Evolutionary conservation across 2,888 invertebrate species (phyloP).

Genomic region (Lamproptera curius): DNA sequence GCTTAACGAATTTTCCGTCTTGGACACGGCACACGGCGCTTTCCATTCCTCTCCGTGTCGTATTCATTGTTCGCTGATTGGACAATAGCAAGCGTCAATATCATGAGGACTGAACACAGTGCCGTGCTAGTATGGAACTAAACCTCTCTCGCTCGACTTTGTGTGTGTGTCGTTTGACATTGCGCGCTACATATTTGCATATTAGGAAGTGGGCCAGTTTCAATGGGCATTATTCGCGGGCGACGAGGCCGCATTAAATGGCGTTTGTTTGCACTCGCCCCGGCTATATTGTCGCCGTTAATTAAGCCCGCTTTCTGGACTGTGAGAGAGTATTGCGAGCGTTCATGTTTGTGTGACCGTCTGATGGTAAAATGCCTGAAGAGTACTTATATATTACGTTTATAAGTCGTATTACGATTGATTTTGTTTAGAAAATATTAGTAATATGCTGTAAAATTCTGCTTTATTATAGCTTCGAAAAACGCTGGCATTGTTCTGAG

Average conservation of each 20-base stretch:
- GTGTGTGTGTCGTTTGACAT: slow-evolving; percentile 63
- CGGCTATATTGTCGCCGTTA: not conserved
- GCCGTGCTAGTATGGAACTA: slow-evolving; percentile 34
- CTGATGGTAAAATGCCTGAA: not conserved
- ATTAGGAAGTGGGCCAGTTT: slow-evolving; percentile 67
- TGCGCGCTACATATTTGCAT: slow-evolving; percentile 63
- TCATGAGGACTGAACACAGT: slow-evolving; percentile 38
- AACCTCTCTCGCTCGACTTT: slow-evolving; percentile 55
- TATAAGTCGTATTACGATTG: too few relatives aligned
- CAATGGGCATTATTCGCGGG: slow-evolving; percentile 48
- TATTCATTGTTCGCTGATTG: slow-evolving; percentile 29
- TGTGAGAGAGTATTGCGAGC: not conserved
- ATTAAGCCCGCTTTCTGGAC: not conserved
- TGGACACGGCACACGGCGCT: not conserved
- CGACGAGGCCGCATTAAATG: slow-evolving; percentile 37
- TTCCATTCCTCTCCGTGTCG: not conserved
- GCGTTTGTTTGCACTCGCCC: slow-evolving; percentile 21
- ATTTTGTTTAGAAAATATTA: too few relatives aligned
- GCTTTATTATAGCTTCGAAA: too few relatives aligned
- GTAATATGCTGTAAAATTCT: too few relatives aligned
- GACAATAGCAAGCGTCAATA: too few relatives aligned
- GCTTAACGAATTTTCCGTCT: not conserved
- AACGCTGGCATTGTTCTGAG: too few relatives aligned
- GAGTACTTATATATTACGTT: too few relatives aligned
- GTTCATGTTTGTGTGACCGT: not conserved